Conservation (phyloP, 2,113 vertebrate species). For the Synchiropus splendidus region DNA sequence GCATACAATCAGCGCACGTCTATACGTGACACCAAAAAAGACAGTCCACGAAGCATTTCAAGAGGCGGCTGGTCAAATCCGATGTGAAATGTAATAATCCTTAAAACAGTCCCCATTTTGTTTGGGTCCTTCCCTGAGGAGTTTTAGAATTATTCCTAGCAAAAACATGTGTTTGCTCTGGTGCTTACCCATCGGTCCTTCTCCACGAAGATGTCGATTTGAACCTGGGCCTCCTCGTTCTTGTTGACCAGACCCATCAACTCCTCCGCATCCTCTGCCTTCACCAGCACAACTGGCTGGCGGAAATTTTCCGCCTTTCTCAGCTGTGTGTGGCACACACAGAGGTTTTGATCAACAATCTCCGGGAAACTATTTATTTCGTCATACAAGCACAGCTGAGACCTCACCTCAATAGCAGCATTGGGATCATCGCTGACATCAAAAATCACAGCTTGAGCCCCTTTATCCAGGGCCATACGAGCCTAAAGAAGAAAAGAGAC, state of each 20-base stretch:
- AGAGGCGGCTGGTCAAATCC: not conserved
- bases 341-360: not conserved
- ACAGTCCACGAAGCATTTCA: not conserved
- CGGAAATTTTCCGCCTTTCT: slow-evolving; percentile 72
- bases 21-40: slow-evolving; percentile 1
- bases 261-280: slow-evolving; percentile 73
- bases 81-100: not conserved
- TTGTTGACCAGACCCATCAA: slow-evolving; percentile 94
- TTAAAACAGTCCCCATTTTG: not conserved
- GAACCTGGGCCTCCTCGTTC: slow-evolving; percentile 87
- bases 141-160: no score
- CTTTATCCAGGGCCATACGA: slow-evolving; percentile 84
- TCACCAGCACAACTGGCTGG: slow-evolving; percentile 85
- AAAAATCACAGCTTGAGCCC: slow-evolving; percentile 90
- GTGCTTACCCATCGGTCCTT: slow-evolving; percentile 73
- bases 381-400: not conserved
- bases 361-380: not conserved
- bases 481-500: slow-evolving; percentile 65
- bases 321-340: slow-evolving; percentile 57
- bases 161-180: not conserved
- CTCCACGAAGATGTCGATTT: slow-evolving; percentile 81
- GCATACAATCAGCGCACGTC: not conserved
- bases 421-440: slow-evolving; percentile 83
- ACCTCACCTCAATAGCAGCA: slow-evolving; percentile 80
- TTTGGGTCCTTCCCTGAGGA: not conserved